These are phyloP conservation scores for Trachemys scripta DNA, from an alignment of 2,113 vertebrate genomes.

Conservation along the genomic window DNA sequence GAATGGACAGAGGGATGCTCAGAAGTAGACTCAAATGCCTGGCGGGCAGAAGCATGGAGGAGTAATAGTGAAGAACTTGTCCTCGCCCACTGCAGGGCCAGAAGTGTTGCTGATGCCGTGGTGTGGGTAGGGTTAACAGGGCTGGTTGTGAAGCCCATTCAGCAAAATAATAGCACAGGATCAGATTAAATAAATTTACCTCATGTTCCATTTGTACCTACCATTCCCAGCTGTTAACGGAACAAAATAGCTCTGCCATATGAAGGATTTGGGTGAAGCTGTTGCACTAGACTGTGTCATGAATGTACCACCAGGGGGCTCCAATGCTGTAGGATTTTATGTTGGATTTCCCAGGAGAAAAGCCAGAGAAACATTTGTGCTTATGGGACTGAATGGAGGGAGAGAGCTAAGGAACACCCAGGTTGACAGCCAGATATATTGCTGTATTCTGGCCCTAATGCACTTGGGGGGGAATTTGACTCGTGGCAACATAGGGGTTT, in stretches of 20 bases:
- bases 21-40: fast-evolving
- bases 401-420: background rate
- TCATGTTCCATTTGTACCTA: background rate
- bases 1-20: background rate
- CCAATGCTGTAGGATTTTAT: background rate
- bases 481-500: background rate
- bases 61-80: background rate
- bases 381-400: background rate
- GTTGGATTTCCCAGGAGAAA: conserved; percentile 1
- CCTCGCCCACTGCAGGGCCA: background rate
- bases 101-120: background rate
- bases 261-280: background rate
- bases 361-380: background rate
- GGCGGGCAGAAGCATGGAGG: background rate
- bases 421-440: background rate
- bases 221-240: background rate
- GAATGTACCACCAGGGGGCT: conserved; percentile 64
- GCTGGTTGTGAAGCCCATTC: fast-evolving
- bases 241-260: fast-evolving
- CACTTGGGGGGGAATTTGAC: background rate
- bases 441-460: fast-evolving
- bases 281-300: background rate
- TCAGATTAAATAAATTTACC: background rate
- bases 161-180: background rate
- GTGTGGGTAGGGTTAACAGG: background rate